phyloP scores from a whole-genome alignment of 2,888 invertebrate genomes.

The Cyclophora punctaria region DNA sequence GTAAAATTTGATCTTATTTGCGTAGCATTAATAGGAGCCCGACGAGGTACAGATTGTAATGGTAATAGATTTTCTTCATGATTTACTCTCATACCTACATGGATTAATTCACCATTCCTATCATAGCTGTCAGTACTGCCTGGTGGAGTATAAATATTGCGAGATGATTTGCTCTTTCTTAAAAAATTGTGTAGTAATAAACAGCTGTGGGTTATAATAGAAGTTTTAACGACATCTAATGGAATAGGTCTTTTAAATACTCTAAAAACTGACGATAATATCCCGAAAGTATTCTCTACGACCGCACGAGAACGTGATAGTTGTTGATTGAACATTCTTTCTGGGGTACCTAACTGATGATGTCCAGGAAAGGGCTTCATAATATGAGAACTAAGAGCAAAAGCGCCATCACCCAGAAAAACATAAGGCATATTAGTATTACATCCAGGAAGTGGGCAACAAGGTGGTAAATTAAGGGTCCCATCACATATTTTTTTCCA shows the following conservation, averaged over 20 bases:
- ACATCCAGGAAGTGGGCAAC: slow-evolving; percentile 1
- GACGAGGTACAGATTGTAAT: slow-evolving; percentile 12
- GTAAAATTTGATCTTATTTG: slow-evolving; percentile 9
- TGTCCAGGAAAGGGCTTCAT: slow-evolving; percentile 7
- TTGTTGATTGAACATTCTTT: slow-evolving; percentile 7
- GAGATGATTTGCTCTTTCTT: slow-evolving; percentile 8
- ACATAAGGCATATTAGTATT: slow-evolving; percentile 7
- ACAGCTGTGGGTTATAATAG: slow-evolving; percentile 5
- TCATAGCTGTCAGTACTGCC: slow-evolving; percentile 5
- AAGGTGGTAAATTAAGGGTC: not conserved
- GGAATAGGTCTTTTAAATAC: slow-evolving; percentile 9
- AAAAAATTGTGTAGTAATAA: slow-evolving; percentile 10
- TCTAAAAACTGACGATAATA: slow-evolving; percentile 9
- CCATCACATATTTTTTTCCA: slow-evolving; percentile 6
- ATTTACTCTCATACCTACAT: slow-evolving; percentile 3
- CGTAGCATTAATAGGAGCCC: slow-evolving; percentile 10
- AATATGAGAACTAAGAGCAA: slow-evolving; percentile 6
- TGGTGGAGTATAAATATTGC: slow-evolving; percentile 9
- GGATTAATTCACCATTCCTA: slow-evolving; percentile 8
- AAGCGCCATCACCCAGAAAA: slow-evolving; percentile 10
- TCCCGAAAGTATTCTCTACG: slow-evolving; percentile 17
- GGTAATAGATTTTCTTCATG: slow-evolving; percentile 8
- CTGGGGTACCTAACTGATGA: slow-evolving; percentile 4
- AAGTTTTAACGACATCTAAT: slow-evolving; percentile 7
- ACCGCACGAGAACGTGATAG: slow-evolving; percentile 9